Evolutionary conservation across 2,888 invertebrate species (phyloP).

Genomic region (Megamerina dolium): DNA sequence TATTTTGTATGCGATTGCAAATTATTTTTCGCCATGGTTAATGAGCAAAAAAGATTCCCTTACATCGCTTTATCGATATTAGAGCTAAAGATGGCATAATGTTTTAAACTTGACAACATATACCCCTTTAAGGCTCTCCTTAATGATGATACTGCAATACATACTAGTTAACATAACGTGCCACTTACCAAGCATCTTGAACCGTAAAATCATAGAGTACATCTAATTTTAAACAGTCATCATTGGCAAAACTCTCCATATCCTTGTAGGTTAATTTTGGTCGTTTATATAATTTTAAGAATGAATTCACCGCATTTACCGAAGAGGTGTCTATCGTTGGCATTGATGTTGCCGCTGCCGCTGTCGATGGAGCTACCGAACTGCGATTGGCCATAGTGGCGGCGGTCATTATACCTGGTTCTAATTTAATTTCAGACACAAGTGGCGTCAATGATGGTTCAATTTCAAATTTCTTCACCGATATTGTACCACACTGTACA

Average conservation of each 20-base stretch:
- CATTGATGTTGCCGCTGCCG: constrained; percentile 8
- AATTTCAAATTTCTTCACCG: constrained; percentile 41
- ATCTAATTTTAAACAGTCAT: constrained; percentile 73
- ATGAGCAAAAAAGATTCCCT: no score
- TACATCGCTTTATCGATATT: no score
- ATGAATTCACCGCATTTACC: constrained; percentile 36
- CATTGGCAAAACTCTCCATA: constrained; percentile 70
- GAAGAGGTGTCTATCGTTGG: constrained; percentile 8
- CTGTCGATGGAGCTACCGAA: constrained; percentile 4
- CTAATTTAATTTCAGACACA: constrained; percentile 26
- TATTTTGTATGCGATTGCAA: no score
- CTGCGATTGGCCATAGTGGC: no score
- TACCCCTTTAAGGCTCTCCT: constrained; percentile 27
- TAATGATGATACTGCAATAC: not conserved
- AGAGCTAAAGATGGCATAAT: constrained; percentile 31
- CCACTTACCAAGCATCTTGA: constrained; percentile 72
- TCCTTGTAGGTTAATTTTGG: constrained; percentile 73
- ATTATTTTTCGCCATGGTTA: no score
- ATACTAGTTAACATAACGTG: no score
- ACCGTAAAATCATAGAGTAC: constrained; percentile 85
- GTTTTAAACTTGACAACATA: constrained; percentile 19
- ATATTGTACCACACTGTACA: constrained; percentile 38
- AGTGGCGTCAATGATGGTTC: constrained; percentile 24
- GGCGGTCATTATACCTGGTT: constrained; percentile 21
- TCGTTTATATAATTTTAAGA: constrained; percentile 57